Evolutionary conservation across 2,888 invertebrate species (phyloP).

Genomic region (Coenonympha arcania): DNA sequence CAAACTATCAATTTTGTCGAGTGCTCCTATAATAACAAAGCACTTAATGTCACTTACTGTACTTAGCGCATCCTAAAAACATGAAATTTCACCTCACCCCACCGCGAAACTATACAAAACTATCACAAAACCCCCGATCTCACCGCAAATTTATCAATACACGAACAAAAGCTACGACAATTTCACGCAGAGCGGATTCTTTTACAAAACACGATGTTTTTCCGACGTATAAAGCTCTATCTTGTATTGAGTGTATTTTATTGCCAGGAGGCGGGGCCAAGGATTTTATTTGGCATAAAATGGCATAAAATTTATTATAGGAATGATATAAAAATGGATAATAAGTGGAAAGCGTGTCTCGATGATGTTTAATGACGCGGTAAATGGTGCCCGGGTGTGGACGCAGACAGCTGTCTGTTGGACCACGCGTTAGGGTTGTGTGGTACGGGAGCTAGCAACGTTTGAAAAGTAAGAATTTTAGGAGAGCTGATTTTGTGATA

Average conservation of each 20-base stretch:
- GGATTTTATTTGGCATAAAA: slow-evolving; percentile 66
- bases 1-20: slow-evolving; percentile 42
- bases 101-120: slow-evolving; percentile 36
- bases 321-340: slow-evolving; percentile 63
- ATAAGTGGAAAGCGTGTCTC: slow-evolving; percentile 67
- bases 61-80: slow-evolving; percentile 15
- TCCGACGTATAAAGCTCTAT: slow-evolving; percentile 10
- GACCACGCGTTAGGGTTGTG: no score
- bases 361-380: slow-evolving; percentile 54
- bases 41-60: slow-evolving; percentile 25
- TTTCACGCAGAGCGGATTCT: slow-evolving; percentile 44
- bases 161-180: slow-evolving; percentile 34
- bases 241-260: slow-evolving; percentile 34
- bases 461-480: no score
- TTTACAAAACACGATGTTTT: slow-evolving; percentile 17
- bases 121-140: slow-evolving; percentile 37
- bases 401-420: slow-evolving; percentile 7
- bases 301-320: slow-evolving; percentile 65
- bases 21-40: slow-evolving; percentile 33
- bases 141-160: slow-evolving; percentile 37
- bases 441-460: no score
- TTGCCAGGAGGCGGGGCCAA: slow-evolving; percentile 49
- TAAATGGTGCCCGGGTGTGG: slow-evolving; percentile 37
- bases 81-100: slow-evolving; percentile 26
- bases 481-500: no score